Evolutionary conservation across 2,113 vertebrate species (phyloP).

Genomic region (Ciconia stormi): DNA sequence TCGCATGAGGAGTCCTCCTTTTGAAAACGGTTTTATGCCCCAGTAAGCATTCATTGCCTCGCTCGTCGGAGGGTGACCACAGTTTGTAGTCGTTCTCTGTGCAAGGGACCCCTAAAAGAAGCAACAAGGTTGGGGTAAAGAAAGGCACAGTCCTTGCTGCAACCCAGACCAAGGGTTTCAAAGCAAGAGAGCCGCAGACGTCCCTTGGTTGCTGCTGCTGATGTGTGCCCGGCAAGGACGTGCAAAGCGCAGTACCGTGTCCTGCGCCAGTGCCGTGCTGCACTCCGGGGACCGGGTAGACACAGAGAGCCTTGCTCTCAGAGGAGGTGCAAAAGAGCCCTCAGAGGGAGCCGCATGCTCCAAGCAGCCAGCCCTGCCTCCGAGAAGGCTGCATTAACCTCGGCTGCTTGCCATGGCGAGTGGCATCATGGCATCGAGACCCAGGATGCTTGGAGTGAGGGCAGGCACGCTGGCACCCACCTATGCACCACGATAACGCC

Average conservation of each 20-base stretch:
- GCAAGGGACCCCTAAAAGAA: constrained; percentile 87
- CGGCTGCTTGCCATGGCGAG: accelerated
- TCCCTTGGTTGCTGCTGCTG: not conserved
- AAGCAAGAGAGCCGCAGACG: not conserved
- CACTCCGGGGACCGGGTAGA: accelerated
- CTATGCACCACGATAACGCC: not conserved
- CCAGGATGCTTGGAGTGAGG: not conserved
- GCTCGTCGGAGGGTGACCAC: constrained; percentile 95
- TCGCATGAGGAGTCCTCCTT: constrained; percentile 90
- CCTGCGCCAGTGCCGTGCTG: not conserved
- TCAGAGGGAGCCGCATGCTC: not conserved
- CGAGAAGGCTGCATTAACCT: not conserved
- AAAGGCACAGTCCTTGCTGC: not conserved
- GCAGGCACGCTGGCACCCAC: accelerated
- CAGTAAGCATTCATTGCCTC: constrained; percentile 91
- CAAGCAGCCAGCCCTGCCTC: not conserved
- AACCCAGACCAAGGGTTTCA: not conserved
- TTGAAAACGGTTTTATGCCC: constrained; percentile 92
- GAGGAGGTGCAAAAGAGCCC: not conserved
- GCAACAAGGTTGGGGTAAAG: not conserved
- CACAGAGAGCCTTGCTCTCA: not conserved
- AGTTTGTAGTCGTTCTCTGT: constrained; percentile 93
- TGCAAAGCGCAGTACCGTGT: accelerated
- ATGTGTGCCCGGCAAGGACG: accelerated
- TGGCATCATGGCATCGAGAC: not conserved